Percentiles rank a stretch among this genome's conserved stretches.
These are phyloP conservation scores for Podotricha telesiphe DNA, from an alignment of 2,888 invertebrate species.

Conservation along the genomic window DNA sequence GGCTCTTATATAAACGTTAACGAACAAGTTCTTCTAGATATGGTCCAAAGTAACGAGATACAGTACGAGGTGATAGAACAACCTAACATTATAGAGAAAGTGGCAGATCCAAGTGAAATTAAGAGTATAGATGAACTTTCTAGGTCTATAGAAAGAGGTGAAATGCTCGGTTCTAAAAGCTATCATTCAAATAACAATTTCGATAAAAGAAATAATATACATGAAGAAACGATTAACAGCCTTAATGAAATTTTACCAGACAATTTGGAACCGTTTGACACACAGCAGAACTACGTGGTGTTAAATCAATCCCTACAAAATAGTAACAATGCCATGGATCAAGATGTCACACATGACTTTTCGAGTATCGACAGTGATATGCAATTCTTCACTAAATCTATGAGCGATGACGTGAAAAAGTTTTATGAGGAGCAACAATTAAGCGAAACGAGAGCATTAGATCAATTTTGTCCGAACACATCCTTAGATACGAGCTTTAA, in stretches of 20 bases:
- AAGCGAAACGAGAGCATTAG: constrained; percentile 67
- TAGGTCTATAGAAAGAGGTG: constrained; percentile 76
- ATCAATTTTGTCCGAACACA: constrained; percentile 72
- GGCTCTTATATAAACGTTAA: constrained; percentile 86
- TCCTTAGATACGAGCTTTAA: constrained; percentile 70
- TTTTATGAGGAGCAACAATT: constrained; percentile 76
- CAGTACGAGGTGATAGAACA: constrained; percentile 81
- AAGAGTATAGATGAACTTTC: constrained; percentile 80
- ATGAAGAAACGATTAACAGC: constrained; percentile 71
- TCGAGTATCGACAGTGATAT: constrained; percentile 77
- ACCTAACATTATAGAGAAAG: constrained; percentile 79
- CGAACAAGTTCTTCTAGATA: constrained; percentile 84
- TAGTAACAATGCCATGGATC: constrained; percentile 61
- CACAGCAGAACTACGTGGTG: constrained; percentile 74
- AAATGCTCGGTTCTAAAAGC: constrained; percentile 67
- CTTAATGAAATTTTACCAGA: constrained; percentile 74
- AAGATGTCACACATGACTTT: constrained; percentile 68
- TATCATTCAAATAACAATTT: constrained; percentile 58
- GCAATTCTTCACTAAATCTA: constrained; percentile 78
- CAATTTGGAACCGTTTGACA: constrained; percentile 71
- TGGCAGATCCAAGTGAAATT: constrained; percentile 77
- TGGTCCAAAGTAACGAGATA: constrained; percentile 81
- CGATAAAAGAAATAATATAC: constrained; percentile 60
- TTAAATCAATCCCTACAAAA: constrained; percentile 67
- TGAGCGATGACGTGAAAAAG: constrained; percentile 79